Base-by-base conservation (phyloP, 2,888 invertebrate genomes). In the Caradrina clavipalpis region DNA sequence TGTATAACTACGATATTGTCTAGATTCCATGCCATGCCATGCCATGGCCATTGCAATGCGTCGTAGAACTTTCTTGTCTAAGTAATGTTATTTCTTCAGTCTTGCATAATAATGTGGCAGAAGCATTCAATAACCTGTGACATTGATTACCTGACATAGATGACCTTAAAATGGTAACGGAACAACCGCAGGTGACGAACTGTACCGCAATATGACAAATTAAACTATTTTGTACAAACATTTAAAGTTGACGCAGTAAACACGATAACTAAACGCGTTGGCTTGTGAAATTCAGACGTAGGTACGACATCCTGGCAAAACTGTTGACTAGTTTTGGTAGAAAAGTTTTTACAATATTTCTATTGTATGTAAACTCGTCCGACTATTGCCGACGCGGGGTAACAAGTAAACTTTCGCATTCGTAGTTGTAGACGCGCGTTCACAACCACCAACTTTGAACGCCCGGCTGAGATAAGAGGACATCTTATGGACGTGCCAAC, bases 391-490 rank as follows among this genome's bases (percentile, higher is more conserved):
- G 78, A 61, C 77, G 74, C 59, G 63, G 69, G 77, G 61, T 84
- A 84, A 84, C 84, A 83, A 84, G 84, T 85, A 83, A 84, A 84
- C 85, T 84, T 84, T 70, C 26, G 58, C 81, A 70, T 78, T 73
- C 58, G 58, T 51, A 64, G 73, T 65, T 56, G 70, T 70, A 68
- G 75, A 51, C 31, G 71, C 57, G 63, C 69, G 53, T 53, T 73
- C 62, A 56, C 63, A 50, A 66, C 58, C 56, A 63, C 63, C 45
- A 84, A 80, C 57, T 84, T 82, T 60, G 58, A 59, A 72, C 58
- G 68, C 50, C 57, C 54, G 35, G 49, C 73, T 54, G 68, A 65
- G 57, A 66, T 70, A 75, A 76, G 62, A 69, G 68, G 64, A 59
- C 62, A 50, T 73, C 73, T 60, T 78, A 60, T 58, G 58, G 56